phyloP scores from a whole-genome alignment of 2,113 vertebrate species.

The Caracal caracal region DNA sequence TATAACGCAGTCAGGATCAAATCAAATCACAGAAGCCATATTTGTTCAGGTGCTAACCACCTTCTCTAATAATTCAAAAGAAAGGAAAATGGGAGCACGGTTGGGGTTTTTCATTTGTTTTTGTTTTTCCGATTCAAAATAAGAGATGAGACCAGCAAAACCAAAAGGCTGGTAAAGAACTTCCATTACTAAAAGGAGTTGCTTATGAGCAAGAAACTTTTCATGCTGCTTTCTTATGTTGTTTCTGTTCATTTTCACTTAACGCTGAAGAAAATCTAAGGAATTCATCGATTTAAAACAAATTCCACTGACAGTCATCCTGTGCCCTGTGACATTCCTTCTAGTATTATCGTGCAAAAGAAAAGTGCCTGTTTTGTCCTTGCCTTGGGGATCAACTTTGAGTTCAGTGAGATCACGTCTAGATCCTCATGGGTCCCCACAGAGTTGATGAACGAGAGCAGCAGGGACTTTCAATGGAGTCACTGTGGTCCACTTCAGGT shows the following conservation, averaged over 20 bases:
- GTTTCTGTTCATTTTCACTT: slow-evolving; percentile 10
- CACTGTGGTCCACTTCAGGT: background rate
- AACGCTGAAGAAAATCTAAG: background rate
- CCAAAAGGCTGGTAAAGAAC: background rate
- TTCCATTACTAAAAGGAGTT: background rate
- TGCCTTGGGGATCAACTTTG: background rate
- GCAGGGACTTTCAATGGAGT: background rate
- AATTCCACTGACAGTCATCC: background rate
- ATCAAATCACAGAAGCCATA: slow-evolving; percentile 17
- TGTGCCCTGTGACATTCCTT: background rate
- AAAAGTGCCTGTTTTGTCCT: background rate
- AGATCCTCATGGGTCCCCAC: background rate
- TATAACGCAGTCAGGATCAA: background rate
- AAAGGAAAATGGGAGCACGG: background rate
- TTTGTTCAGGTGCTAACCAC: background rate
- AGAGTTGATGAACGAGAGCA: background rate
- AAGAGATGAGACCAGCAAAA: background rate
- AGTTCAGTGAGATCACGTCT: background rate
- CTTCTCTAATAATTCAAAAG: background rate
- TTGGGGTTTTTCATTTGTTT: background rate
- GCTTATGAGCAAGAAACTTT: background rate
- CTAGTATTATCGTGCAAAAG: background rate
- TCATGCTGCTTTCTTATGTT: background rate
- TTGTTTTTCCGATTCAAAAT: background rate
- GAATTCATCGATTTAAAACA: background rate